Conservation (phyloP, 2,888 invertebrate genomes). For the Drosophila melanocephala region DNA sequence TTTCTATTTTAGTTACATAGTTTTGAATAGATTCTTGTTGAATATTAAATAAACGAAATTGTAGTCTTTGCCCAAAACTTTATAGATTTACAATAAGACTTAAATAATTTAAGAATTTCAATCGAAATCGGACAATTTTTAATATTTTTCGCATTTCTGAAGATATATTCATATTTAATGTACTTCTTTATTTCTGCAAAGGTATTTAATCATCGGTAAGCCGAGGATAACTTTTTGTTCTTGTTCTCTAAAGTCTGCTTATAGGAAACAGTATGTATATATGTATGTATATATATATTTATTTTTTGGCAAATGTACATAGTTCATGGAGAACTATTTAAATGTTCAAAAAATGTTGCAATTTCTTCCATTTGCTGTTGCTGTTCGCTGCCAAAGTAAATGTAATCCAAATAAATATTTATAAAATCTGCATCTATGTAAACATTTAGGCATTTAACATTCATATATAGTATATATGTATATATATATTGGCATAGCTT, state of each 20-base stretch:
- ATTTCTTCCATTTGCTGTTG: constrained; percentile 7
- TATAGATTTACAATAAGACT: not conserved
- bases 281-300: not conserved
- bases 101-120: not conserved
- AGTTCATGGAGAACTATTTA: constrained; percentile 22
- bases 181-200: constrained; percentile 4
- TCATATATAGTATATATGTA: constrained; percentile 18
- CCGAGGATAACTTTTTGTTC: not conserved
- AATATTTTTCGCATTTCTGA: not conserved
- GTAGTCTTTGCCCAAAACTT: not conserved
- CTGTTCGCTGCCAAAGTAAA: constrained; percentile 42
- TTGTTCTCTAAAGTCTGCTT: constrained; percentile 12
- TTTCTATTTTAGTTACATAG: not conserved
- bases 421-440: constrained; percentile 53
- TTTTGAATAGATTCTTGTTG: not conserved
- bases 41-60: not conserved
- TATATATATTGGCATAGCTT: constrained; percentile 17
- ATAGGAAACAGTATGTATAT: constrained; percentile 36
- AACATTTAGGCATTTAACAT: constrained; percentile 44
- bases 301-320: constrained; percentile 36
- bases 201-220: constrained; percentile 5
- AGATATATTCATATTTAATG: not conserved
- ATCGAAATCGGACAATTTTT: not conserved
- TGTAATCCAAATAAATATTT: constrained; percentile 46
- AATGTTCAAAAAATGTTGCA: constrained; percentile 39